These are phyloP conservation scores for Drosophila seguyi DNA, from an alignment of 1,140 invertebrate genomes.

Conservation along the genomic window DNA sequence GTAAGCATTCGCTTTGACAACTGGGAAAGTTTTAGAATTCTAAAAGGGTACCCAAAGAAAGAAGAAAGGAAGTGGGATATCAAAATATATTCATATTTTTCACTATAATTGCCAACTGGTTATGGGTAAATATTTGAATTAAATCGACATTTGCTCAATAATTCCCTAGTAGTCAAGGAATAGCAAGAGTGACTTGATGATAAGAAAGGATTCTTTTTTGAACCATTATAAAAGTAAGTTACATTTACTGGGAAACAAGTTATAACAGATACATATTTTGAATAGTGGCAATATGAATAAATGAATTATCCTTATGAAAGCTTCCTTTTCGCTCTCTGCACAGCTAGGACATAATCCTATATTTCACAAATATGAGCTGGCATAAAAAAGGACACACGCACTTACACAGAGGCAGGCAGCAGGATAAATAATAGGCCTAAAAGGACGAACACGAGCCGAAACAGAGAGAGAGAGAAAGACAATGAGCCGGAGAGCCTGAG, in stretches of 20 bases:
- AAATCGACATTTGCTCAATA: background rate
- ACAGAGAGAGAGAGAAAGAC: conserved; percentile 6
- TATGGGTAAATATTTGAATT: no score
- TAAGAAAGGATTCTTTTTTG: background rate
- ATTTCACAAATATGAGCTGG: conserved; percentile 59
- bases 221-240: background rate
- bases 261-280: no score
- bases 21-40: background rate
- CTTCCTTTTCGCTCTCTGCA: conserved; percentile 10
- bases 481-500: background rate
- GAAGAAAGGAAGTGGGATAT: background rate
- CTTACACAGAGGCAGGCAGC: conserved; percentile 4
- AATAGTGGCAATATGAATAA: no score
- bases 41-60: background rate
- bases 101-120: background rate
- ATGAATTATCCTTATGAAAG: conserved; percentile 2
- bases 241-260: no score
- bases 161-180: background rate
- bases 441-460: conserved; percentile 35
- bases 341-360: conserved; percentile 23
- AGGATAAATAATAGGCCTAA: conserved; percentile 47
- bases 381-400: conserved; percentile 59
- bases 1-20: background rate
- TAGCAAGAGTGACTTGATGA: no score
- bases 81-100: no score